Conservation (phyloP, 2,888 invertebrate genomes). For the Synanthedon tipuliformis region DNA sequence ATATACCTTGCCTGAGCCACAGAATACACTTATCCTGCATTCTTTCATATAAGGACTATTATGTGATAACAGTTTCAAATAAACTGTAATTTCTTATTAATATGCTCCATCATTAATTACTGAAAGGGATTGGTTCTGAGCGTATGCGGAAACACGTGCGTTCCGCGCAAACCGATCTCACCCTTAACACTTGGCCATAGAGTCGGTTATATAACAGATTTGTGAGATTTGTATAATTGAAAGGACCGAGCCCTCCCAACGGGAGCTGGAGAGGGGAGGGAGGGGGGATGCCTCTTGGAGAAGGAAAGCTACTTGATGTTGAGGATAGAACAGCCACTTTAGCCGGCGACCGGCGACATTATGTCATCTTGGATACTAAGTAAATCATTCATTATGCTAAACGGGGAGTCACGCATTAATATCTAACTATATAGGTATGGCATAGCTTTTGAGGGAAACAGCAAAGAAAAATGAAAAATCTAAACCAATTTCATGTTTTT, state of each 20-base stretch:
- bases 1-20: too few relatives aligned
- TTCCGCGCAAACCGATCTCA: background rate
- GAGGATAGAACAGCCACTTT: constrained; percentile 41
- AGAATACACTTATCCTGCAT: too few relatives aligned
- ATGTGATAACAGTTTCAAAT: background rate
- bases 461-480: too few relatives aligned
- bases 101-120: background rate
- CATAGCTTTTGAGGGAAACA: too few relatives aligned
- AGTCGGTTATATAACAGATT: background rate
- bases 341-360: constrained; percentile 8
- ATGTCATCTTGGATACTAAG: background rate
- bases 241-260: background rate
- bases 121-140: background rate
- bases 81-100: background rate
- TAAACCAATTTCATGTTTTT: too few relatives aligned
- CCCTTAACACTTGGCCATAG: background rate
- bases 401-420: too few relatives aligned
- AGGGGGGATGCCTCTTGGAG: background rate
- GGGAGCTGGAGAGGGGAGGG: background rate
- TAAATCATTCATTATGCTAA: too few relatives aligned
- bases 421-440: too few relatives aligned
- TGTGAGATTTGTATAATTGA: background rate
- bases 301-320: constrained; percentile 36
- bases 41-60: too few relatives aligned
- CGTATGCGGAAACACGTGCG: background rate